Evolutionary conservation across 2,797 vertebrate genomes (phyloP).

Genomic region (Mionectes olivaceus): DNA sequence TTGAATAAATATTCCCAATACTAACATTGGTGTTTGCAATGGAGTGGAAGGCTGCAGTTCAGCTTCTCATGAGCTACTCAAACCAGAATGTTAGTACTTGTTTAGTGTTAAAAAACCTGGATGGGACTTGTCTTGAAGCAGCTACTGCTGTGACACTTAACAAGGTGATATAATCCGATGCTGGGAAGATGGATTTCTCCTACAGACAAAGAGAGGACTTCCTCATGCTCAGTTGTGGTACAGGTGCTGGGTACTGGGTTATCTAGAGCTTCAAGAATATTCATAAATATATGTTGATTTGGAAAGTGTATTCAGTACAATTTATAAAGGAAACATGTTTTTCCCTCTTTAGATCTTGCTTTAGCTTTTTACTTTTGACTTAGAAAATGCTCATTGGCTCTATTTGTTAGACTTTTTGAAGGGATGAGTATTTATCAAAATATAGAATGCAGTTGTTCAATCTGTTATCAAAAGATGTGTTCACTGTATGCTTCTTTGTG

Average conservation of each 20-base stretch:
- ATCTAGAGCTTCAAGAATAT: not conserved
- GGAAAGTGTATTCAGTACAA: not conserved
- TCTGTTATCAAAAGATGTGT: not conserved
- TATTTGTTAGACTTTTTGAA: not conserved
- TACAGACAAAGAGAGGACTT: not conserved
- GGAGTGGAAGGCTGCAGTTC: not conserved
- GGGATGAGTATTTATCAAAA: not conserved
- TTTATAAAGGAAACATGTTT: not conserved
- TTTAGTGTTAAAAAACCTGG: not conserved
- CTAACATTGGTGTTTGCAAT: not conserved
- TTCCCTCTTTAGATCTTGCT: not conserved
- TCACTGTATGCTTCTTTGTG: not conserved
- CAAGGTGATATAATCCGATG: not conserved
- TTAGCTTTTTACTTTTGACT: not conserved
- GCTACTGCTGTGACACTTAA: not conserved
- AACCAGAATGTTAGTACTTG: not conserved
- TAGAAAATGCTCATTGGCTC: not conserved
- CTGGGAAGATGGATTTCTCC: not conserved
- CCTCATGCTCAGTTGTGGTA: not conserved
- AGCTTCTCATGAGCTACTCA: not conserved
- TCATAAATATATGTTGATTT: not conserved
- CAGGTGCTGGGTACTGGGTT: not conserved
- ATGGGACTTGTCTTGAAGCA: not conserved
- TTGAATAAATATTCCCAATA: not conserved
- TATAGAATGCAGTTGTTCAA: not conserved